A percentile compares a stretch with the other conserved stretches of the same genome.
Evolutionary conservation across 2,888 invertebrate genomes (phyloP).

Genomic region (Ischnus inquisitorius): DNA sequence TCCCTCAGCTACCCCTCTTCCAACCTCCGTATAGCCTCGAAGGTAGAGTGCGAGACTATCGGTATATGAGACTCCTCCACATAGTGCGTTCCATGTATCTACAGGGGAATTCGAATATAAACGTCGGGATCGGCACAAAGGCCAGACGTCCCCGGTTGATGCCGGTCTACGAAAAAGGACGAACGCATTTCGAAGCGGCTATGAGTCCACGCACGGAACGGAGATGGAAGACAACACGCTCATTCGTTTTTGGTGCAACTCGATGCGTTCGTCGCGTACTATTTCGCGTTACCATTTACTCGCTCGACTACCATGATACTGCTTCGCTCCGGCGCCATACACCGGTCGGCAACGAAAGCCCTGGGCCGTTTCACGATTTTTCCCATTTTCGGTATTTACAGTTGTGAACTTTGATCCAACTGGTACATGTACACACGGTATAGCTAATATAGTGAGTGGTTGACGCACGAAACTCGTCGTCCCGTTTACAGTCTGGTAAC

Average conservation of each 20-base stretch:
- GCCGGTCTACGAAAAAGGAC: background rate
- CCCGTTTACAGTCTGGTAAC: conserved; percentile 8
- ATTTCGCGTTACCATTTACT: conserved; percentile 32
- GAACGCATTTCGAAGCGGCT: background rate
- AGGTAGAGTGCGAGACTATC: conserved; percentile 16
- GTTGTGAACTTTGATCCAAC: conserved; percentile 35
- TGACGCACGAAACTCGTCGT: conserved; percentile 35
- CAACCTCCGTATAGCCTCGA: conserved; percentile 18
- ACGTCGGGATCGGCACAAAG: conserved; percentile 34
- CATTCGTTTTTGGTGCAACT: conserved; percentile 39
- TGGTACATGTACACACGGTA: conserved; percentile 13
- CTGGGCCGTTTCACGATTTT: conserved; percentile 28
- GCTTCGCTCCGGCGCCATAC: background rate
- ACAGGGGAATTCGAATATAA: conserved; percentile 38
- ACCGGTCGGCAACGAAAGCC: conserved; percentile 12
- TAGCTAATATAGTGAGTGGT: conserved; percentile 49
- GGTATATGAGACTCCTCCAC: conserved; percentile 19
- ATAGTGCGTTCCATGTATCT: conserved; percentile 6
- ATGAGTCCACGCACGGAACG: background rate
- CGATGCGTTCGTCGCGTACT: conserved; percentile 31
- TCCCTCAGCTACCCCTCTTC: conserved; percentile 20
- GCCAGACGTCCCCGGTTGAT: conserved; percentile 27
- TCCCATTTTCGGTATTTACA: conserved; percentile 50
- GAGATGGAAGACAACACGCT: conserved; percentile 15
- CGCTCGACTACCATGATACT: conserved; percentile 30